Conservation (phyloP, 2,113 vertebrate species). For the Xenopus borealis region DNA sequence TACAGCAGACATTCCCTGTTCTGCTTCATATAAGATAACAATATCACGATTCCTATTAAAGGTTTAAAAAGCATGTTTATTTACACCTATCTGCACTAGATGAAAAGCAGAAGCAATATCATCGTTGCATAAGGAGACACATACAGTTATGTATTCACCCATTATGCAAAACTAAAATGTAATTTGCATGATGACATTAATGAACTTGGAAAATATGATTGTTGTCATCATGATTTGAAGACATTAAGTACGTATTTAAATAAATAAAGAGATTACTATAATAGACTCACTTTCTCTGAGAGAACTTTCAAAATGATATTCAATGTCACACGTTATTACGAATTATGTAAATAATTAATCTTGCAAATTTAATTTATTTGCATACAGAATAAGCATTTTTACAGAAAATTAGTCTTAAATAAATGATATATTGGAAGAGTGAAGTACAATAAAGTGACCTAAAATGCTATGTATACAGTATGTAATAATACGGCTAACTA, state of each 20-base stretch:
- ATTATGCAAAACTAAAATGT: conserved; percentile 2
- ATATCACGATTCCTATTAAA: no score
- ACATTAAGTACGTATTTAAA: conserved; percentile 2
- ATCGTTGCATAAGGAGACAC: not conserved
- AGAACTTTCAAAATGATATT: conserved; percentile 4
- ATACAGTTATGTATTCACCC: not conserved
- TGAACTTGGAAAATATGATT: not conserved
- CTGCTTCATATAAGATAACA: no score
- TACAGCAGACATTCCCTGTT: no score
- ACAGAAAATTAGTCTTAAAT: not conserved
- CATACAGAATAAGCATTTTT: conserved; percentile 2
- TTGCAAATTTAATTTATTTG: not conserved
- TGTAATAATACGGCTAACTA: no score
- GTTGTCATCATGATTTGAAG: not conserved
- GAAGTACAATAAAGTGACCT: not conserved
- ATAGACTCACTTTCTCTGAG: not conserved
- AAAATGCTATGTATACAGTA: not conserved
- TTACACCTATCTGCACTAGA: not conserved
- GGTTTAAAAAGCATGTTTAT: not conserved
- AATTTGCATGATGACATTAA: conserved; percentile 5
- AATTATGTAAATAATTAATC: conserved; percentile 2
- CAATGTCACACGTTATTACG: not conserved
- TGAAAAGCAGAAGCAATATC: not conserved
- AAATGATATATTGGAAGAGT: not conserved
- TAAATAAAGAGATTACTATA: conserved; percentile 4